Evolutionary conservation across 2,888 invertebrate species (phyloP).

Genomic region (Parnassius glacialis): DNA sequence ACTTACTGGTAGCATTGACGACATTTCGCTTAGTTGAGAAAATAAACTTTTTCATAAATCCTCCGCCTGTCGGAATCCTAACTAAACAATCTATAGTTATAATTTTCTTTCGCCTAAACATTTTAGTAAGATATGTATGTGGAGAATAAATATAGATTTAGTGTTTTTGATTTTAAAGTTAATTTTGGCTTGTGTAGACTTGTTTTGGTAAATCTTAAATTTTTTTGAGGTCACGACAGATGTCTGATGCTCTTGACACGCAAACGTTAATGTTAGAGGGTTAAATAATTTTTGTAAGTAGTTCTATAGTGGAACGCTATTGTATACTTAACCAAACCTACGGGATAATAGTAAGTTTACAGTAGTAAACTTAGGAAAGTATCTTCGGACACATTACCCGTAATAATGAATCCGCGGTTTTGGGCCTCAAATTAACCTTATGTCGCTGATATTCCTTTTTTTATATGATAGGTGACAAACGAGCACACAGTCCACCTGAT

Average conservation of each 20-base stretch:
- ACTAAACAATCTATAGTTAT: conserved; percentile 12
- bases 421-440: no score
- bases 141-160: conserved; percentile 3
- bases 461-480: no score
- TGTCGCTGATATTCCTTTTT: no score
- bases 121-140: background rate
- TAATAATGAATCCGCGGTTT: no score
- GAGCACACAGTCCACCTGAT: no score
- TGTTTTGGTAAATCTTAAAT: background rate
- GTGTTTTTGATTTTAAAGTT: background rate
- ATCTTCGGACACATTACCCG: no score
- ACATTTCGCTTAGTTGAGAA: no score
- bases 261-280: conserved; percentile 5
- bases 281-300: conserved; percentile 7
- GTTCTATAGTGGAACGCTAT: background rate
- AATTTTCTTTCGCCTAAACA: conserved; percentile 8
- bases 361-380: no score
- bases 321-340: background rate
- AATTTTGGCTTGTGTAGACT: background rate
- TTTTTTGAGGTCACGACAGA: conserved; percentile 9
- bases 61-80: conserved; percentile 4
- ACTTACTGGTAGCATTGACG: no score
- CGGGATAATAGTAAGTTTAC: no score
- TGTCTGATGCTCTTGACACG: conserved; percentile 18
- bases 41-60: background rate